Evolutionary conservation across 2,888 invertebrate genomes (phyloP), one percentile per base, ranked within the genome.

Genomic region (Meliscaeva auricollis): DNA sequence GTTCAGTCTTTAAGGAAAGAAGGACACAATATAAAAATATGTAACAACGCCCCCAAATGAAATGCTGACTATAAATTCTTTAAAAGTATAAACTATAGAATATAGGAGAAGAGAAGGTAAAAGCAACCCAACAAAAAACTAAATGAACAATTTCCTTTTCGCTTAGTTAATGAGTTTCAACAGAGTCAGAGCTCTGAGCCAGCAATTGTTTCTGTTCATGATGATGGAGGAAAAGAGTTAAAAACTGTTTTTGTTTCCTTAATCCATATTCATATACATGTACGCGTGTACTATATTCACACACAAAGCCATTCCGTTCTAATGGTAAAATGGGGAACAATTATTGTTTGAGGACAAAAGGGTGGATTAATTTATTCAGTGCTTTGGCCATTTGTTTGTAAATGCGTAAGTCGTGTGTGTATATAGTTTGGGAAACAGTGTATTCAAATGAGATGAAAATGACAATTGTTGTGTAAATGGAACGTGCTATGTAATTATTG

Each of bases 141-240:
- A 84, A 72, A 80, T 80, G 84, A 84, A 80, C 80, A 80, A 84
- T 80, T 84, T 84, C 80, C 84, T 72, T 46, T 72, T 84, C 75
- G 80, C 66, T 84, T 80, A 75, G 80, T 75, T 84, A 84, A 84
- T 84, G 84, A 80, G 84, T 80, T 80, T 72, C 75, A 56, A 64
- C 44, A 26, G 3, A 38, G 20, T 20, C 38, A 13, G 6, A 58
- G 60, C 41, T 58, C 17, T 3, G 26, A 26, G 26, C 26, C 4
- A 4, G 46, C 68, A 62, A 73, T 78, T 83, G 78, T 83, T 62
- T 46, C 38, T 68, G 26, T 26, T 26, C 44, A 56, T 26, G 35
- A 13, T 17, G 50, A 13, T 13, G 13, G 4, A 41, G 3, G 4
- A 38, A 64, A 44, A 56, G 64, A 72, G 41, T 66, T 58, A 20